Conservation (phyloP, 2,888 invertebrate genomes). For the Tryphoninae sp. region DNA sequence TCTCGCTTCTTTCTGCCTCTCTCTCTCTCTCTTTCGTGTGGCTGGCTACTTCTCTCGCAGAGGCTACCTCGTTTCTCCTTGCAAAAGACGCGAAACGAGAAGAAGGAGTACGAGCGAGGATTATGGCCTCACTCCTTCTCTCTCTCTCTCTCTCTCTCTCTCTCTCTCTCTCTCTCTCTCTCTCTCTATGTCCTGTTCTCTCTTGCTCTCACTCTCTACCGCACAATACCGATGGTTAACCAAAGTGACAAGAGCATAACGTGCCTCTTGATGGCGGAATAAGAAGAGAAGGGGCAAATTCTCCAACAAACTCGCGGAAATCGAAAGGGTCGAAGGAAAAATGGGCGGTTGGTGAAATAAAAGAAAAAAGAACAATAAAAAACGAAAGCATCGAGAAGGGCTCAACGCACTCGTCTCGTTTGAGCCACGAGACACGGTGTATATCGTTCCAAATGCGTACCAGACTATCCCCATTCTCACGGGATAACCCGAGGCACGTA, state of each 20-base stretch:
- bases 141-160: background rate
- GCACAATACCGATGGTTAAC: slow-evolving; percentile 13
- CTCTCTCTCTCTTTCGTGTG: slow-evolving; percentile 21
- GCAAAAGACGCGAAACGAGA: slow-evolving; percentile 27
- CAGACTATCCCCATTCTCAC: slow-evolving; percentile 69
- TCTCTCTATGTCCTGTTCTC: background rate
- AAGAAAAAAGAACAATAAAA: background rate
- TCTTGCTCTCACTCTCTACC: background rate
- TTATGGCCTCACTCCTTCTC: background rate
- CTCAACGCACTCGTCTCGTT: slow-evolving; percentile 36
- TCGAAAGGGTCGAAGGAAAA: slow-evolving; percentile 28
- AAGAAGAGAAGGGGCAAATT: background rate
- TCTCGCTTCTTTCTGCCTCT: slow-evolving; percentile 11
- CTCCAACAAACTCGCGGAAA: slow-evolving; percentile 8
- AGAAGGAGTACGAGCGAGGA: background rate
- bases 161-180: background rate
- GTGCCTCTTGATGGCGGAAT: slow-evolving; percentile 2
- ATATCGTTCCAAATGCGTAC: slow-evolving; percentile 42
- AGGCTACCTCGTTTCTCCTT: slow-evolving; percentile 26
- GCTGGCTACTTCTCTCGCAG: slow-evolving; percentile 22
- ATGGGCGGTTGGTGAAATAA: slow-evolving; percentile 3
- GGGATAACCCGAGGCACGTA: slow-evolving; percentile 57
- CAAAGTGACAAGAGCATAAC: slow-evolving; percentile 31
- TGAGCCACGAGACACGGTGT: slow-evolving; percentile 29
- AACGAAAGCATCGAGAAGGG: slow-evolving; percentile 39